These are phyloP conservation scores for Pedetes capensis DNA, from an alignment of 2,113 vertebrate genomes.

Conservation along the genomic window DNA sequence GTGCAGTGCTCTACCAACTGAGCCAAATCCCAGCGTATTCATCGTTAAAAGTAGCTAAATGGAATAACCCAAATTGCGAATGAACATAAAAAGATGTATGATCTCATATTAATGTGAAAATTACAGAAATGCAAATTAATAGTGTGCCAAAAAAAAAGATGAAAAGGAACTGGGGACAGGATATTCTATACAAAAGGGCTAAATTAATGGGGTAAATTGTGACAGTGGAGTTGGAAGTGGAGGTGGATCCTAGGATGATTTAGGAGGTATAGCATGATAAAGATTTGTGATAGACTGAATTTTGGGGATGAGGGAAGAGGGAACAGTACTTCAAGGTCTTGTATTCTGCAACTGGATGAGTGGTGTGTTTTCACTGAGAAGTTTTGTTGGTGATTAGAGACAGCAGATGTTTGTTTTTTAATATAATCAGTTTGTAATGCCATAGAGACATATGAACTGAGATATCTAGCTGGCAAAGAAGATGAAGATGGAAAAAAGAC, in stretches of 20 bases:
- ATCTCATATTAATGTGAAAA: background rate
- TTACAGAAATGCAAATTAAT: background rate
- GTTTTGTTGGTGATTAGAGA: background rate
- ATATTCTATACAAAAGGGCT: background rate
- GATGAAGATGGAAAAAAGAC: background rate
- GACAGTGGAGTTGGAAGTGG: background rate
- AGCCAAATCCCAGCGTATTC: too few relatives aligned
- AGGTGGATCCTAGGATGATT: background rate
- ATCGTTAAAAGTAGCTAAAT: background rate
- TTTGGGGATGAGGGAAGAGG: background rate
- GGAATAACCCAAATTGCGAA: background rate
- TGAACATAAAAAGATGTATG: background rate
- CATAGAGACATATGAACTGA: background rate
- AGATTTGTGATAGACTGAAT: background rate
- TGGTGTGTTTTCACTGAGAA: background rate
- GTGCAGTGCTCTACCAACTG: too few relatives aligned
- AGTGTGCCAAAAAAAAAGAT: background rate
- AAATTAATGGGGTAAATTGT: background rate
- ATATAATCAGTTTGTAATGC: background rate
- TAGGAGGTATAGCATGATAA: background rate
- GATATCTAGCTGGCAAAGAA: background rate
- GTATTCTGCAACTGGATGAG: background rate
- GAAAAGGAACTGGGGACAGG: background rate
- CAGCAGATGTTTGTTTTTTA: background rate
- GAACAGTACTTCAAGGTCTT: background rate